Evolutionary conservation across 2,797 vertebrate species (phyloP), one percentile per base, ranked within the genome.

Genomic region (Alfaro cultratus): DNA sequence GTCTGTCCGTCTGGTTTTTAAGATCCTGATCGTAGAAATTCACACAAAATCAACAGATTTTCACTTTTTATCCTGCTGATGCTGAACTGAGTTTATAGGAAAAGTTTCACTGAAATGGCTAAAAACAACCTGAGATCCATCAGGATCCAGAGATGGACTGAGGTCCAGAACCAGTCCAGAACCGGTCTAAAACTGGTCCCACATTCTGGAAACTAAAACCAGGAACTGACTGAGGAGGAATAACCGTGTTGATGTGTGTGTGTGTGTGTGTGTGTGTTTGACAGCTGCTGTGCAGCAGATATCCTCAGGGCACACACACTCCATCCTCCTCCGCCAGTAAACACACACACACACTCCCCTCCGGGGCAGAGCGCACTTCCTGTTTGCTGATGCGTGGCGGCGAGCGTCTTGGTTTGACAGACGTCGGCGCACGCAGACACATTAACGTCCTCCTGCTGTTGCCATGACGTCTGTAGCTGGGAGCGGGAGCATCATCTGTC

Each of bases 201-300:
- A 21, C 47, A 49, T 49, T 5, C 47, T 74, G 79, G 89, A 93
- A 90, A 89, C 89, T 90, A 87, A 86, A 87, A 83, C 53, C n/a
- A 57, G 55, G 23, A 57, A 85, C 80, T 81, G 80, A 87, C 83
- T 91, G 89, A 85, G 84, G 84, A 86, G 86, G 79, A 88, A 85
- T 90, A 82, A 83, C 91, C 90, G 45, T 60, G 55, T 23, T 51
- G 55, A 43, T 11, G 41, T 41, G 39, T 6, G 39, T 41, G 39
- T 41, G 39, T n/a, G 47, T 47, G 47, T 21, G 13, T 46, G 51
- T 55, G 51, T 55, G 51, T 55, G 51, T 92, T 85, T 94, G 93
- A 95, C 95, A 95, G 94, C 94, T 95, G 94, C 92, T 94, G 84
- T 84, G 83, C 89, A 76, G 83, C 88, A 88, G 91, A 92, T 91